Evolutionary conservation across 2,888 invertebrate species (phyloP).

Genomic region (Mimumesa dahlbomi): DNA sequence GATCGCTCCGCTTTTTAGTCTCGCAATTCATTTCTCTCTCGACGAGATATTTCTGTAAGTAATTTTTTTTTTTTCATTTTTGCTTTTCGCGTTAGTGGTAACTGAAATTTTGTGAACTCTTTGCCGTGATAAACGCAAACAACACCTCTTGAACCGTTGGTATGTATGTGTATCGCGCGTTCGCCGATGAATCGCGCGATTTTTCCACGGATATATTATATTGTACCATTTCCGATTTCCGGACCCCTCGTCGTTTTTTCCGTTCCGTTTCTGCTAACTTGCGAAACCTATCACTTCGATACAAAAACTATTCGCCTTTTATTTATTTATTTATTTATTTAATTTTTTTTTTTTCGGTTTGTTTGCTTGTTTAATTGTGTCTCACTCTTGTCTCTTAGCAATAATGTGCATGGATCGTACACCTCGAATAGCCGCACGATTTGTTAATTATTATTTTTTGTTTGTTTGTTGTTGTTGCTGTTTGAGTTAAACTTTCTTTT

Average conservation of each 20-base stretch:
- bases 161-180: background rate
- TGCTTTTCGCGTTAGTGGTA: constrained; percentile 1
- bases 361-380: constrained; percentile 61
- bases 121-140: constrained; percentile 1
- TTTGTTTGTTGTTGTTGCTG: too few relatives aligned
- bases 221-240: constrained; percentile 73
- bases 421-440: constrained; percentile 64
- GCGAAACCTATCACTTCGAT: constrained; percentile 47
- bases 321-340: too few relatives aligned
- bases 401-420: constrained; percentile 64
- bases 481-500: constrained; percentile 47
- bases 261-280: constrained; percentile 31
- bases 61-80: background rate
- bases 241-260: constrained; percentile 49
- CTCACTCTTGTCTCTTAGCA: constrained; percentile 65
- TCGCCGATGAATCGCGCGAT: background rate
- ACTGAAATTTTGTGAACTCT: constrained; percentile 15
- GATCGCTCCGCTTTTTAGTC: constrained; percentile 12
- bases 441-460: too few relatives aligned
- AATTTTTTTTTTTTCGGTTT: too few relatives aligned
- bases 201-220: constrained; percentile 2
- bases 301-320: constrained; percentile 67
- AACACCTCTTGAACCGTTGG: background rate
- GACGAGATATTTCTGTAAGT: constrained; percentile 8
- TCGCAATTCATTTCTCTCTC: constrained; percentile 52